Base-by-base conservation (phyloP, 2,113 vertebrate genomes). In the Cyanistes caeruleus region DNA sequence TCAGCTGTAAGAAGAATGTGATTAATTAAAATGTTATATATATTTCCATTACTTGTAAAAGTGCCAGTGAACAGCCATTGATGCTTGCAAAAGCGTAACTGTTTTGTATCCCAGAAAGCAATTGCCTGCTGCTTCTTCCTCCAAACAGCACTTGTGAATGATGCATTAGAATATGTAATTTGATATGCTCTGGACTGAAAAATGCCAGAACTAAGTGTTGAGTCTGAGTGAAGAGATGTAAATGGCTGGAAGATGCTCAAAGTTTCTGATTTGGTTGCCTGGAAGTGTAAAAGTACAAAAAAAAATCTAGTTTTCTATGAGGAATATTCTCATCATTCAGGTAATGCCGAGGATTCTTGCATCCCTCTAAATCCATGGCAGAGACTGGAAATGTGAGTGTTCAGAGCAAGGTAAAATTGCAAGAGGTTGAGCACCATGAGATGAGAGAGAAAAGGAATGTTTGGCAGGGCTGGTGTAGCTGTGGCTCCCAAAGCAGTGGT, bases 251-350 rank as follows among this genome's bases (percentile, higher is more conserved):
- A 67, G 69, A 56, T 2, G 1, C 35, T 90, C 35, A 9, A 0
- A 80, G 33, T 85, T 84, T 81, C 60, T 70, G 23, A 33, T 87
- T 81, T 93, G 30, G 8, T 65, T 95, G 30, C 48, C 23, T 95
- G 84, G 46, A 77, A 88, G 41, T 11, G 2, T 75, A 52, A 41
- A 21, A 85, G 30, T 33, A 4, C 83, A 73, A 39, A 76, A 83
- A 31, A 43, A 43, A 19, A 48, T 62, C 1, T 46, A 2, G 49
- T 44, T 92, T 67, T 72, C 14, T 64, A n/a, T 39, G 39, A 75
- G 62, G 60, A 44, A 25, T 76, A 49, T 41, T 70, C 44, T 87
- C 24, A 5, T 69, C 2, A 3, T 74, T 94, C 23, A 41, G 49
- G 4, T 60, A 33, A 12, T 28, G 14, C 11, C 67, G 30, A 59